Evolutionary conservation across 2,888 invertebrate genomes (phyloP), one percentile per base, ranked within the genome.

Genomic region (Dolichopus griseipennis): DNA sequence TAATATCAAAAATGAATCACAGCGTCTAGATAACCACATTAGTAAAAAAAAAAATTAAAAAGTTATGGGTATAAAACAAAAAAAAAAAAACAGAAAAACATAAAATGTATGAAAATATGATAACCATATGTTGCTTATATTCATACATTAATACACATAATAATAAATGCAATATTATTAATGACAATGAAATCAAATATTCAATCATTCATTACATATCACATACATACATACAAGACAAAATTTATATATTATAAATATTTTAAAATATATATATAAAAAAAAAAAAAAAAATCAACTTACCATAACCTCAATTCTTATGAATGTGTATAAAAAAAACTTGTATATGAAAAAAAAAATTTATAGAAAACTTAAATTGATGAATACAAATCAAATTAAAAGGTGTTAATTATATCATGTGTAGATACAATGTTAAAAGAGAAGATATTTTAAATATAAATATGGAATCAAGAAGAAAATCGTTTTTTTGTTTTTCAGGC

Each of bases 281-380:
- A n/a, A n/a, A n/a, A n/a, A n/a, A n/a, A n/a, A 52, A 18, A 52
- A 52, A 52, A 52, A 15, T 52, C 6, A 52, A 52, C 52, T 52
- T 52, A 52, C 52, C 52, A 52, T 52, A 52, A 52, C 52, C 52
- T 52, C 52, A 52, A 52, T 52, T 52, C 18, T 52, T 52, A 15
- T 52, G 18, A 12, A 52, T 12, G 12, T 18, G 18, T 2, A 18
- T 1, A 52, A 52, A 52, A 52, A n/a, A 12, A 41, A 41, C 41
- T 12, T 41, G 41, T 41, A 41, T 12, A 5, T 12, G 52, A 7
- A 37, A 37, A 27, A 37, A 12, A 37, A 37, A 37, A 37, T 7
- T 3, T n/a, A 52, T 52, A 12, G 12, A 52, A 52, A 52, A 27
- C 27, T 27, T 27, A 27, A 52, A 52, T 6, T 18, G 52, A 52